Evolutionary conservation across 2,797 vertebrate genomes (phyloP).

Genomic region (Falco peregrinus): DNA sequence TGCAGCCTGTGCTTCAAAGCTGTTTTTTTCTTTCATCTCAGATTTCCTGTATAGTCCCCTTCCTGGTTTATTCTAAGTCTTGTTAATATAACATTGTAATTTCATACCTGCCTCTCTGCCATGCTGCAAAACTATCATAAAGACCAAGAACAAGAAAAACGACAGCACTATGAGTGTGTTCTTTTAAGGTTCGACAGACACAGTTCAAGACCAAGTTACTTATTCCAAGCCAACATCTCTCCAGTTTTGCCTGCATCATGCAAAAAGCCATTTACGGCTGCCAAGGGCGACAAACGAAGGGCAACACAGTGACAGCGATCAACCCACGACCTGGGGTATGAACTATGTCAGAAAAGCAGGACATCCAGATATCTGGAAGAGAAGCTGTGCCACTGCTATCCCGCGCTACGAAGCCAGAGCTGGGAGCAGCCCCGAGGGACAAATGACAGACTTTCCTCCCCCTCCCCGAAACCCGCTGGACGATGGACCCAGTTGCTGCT

Average conservation of each 20-base stretch:
- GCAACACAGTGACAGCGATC: not conserved
- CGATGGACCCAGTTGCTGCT: accelerated
- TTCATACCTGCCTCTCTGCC: not conserved
- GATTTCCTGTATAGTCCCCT: not conserved
- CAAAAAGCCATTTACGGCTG: not conserved
- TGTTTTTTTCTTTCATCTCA: not conserved
- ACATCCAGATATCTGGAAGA: accelerated
- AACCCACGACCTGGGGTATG: accelerated
- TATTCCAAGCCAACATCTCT: not conserved
- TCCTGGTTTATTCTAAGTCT: not conserved
- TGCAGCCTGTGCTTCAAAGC: not conserved
- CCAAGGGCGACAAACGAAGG: accelerated
- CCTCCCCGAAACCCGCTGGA: not conserved
- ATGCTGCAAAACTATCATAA: not conserved
- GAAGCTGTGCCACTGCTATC: accelerated
- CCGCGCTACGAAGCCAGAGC: too few relatives aligned
- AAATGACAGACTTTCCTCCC: not conserved
- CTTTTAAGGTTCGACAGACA: not conserved
- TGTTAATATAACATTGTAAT: not conserved
- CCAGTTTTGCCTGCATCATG: not conserved
- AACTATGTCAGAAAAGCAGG: not conserved
- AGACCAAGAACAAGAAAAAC: not conserved
- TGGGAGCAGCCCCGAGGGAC: accelerated
- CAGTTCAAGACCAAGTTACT: not conserved
- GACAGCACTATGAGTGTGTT: not conserved